Evolutionary conservation across 2,888 invertebrate species (phyloP), one percentile per base, ranked within the genome.

Genomic region (Apocheima hispidaria): DNA sequence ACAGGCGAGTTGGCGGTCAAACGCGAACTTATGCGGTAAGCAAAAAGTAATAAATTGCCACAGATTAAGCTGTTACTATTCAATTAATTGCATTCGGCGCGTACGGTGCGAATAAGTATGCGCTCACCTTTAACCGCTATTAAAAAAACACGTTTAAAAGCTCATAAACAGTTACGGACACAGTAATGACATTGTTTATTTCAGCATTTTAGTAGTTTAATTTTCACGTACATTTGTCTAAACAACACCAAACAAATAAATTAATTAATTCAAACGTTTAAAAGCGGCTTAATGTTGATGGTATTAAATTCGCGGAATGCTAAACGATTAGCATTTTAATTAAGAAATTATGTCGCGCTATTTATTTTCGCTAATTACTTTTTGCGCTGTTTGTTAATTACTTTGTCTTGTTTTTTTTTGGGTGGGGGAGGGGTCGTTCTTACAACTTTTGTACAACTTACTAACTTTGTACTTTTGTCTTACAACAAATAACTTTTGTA

Each of bases 181-280:
- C 43, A 16, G 23, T n/a, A 4, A 16, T 6, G 14, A 20, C 12
- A 7, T 26, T n/a, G 23, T 21, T 44, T 9, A 44, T 23, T 14
- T 30, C 2, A 46, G 6, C 5, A 4, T 18, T 18, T 1, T 18
- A 30, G 6, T n/a, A 35, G 14, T 14, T 9, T 14, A 6, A 50
- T 50, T 36, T 23, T 5, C 9, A 16, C 33, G 14, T 7, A 38
- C 16, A 9, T 18, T 38, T 50, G 16, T 35, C 23, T 49, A 14
- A 21, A 38, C n/a, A 35, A 35, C 38, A 16, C 14, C 33, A 14
- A 14, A 38, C 23, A 26, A 50, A 50, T 16, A 50, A 38, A 50
- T 26, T 16, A 50, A 26, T 50, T 63, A 60, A 57, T 53, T 26
- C 35, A 35, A 64, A 60, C 52, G 51, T 52, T 46, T 5, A 9